Percentiles rank a stretch among this genome's conserved stretches.
phyloP scores from a whole-genome alignment of 1,140 invertebrate genomes.

The Augochlora pura region DNA sequence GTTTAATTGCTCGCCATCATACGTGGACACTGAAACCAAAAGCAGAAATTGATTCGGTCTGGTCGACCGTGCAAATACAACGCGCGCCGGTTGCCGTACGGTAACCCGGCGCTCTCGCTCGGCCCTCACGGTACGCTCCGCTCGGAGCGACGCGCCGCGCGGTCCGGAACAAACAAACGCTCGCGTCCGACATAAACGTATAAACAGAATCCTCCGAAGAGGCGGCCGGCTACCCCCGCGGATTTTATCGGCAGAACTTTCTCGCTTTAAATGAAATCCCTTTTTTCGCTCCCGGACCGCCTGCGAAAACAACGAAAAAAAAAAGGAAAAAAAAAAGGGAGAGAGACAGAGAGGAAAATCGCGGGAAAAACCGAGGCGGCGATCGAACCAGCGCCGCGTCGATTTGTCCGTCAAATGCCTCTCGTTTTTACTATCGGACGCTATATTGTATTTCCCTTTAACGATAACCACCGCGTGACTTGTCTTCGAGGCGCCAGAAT shows the following conservation, averaged over 20 bases:
- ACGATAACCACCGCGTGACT: too few species aligned
- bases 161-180: constrained; percentile 41
- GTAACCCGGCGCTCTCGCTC: too few species aligned
- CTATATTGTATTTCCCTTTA: too few species aligned
- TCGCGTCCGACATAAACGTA: constrained; percentile 42
- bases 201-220: constrained; percentile 44
- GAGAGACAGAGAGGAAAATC: neutral
- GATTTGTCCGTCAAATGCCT: neutral
- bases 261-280: constrained; percentile 36
- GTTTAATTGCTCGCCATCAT: constrained; percentile 90
- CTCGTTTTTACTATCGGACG: too few species aligned
- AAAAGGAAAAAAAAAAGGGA: neutral
- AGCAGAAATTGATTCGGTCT: constrained; percentile 58
- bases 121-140: too few species aligned
- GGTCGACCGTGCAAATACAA: constrained; percentile 50
- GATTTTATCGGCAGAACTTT: constrained; percentile 33
- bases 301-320: neutral
- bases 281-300: neutral
- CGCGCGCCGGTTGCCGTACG: neutral
- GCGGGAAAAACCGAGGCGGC: neutral
- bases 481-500: too few species aligned
- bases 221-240: neutral
- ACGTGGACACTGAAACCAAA: constrained; percentile 84
- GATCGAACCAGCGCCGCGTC: neutral
- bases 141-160: neutral